Conservation (phyloP, 2,888 invertebrate species). For the Hydroisotoma schaefferi region DNA sequence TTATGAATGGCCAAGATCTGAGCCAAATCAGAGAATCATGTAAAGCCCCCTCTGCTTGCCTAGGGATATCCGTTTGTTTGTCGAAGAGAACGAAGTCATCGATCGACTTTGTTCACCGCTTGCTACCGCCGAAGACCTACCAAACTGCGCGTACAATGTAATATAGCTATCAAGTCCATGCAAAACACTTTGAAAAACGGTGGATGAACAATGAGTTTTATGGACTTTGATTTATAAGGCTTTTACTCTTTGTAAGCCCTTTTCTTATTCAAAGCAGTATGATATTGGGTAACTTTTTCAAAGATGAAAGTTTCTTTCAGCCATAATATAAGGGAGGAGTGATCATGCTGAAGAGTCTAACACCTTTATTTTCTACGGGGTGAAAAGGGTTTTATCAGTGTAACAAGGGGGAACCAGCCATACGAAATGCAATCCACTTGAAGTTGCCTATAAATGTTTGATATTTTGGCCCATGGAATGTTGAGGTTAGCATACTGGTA, state of each 20-base stretch:
- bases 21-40: slow-evolving; percentile 1
- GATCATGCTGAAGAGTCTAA: neutral
- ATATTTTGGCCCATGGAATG: too few species aligned
- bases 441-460: too few species aligned
- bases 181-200: slow-evolving; percentile 25
- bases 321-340: neutral
- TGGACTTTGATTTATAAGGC: slow-evolving; percentile 44
- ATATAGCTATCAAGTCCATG: slow-evolving; percentile 16
- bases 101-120: slow-evolving; percentile 5
- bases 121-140: too few species aligned
- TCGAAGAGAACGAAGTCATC: slow-evolving; percentile 1
- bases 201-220: slow-evolving; percentile 27
- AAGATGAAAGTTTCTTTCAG: neutral
- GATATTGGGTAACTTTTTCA: neutral
- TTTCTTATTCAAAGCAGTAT: slow-evolving; percentile 9
- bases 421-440: too few species aligned
- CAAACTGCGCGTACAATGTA: too few species aligned
- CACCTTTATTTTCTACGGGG: neutral
- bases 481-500: too few species aligned
- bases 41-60: neutral
- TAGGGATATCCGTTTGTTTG: slow-evolving; percentile 11
- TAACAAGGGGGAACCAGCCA: too few species aligned
- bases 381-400: too few species aligned
- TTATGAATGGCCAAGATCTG: slow-evolving; percentile 17
- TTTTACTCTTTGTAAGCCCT: slow-evolving; percentile 28